Evolutionary conservation across 2,113 vertebrate species (phyloP).

Genomic region (Vicugna pacos): DNA sequence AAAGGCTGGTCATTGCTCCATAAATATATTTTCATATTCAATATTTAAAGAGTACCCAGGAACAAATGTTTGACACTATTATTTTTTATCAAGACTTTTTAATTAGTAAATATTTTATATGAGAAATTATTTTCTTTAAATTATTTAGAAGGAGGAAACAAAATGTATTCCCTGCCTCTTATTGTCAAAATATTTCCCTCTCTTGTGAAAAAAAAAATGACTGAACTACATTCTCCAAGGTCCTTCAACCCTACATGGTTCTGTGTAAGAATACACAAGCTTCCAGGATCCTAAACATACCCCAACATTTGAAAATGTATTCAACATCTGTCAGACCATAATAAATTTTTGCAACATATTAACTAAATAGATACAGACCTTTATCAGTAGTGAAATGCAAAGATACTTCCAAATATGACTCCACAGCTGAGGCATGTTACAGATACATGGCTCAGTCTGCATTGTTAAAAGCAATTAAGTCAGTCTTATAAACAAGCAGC

Average conservation of each 20-base stretch:
- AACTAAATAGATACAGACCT: constrained; percentile 28
- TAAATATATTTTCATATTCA: not conserved
- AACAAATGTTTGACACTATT: not conserved
- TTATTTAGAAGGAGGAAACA: not conserved
- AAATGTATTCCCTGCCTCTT: not conserved
- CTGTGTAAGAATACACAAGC: not conserved
- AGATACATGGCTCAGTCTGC: not conserved
- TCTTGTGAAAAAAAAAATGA: not conserved
- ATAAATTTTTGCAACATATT: constrained; percentile 27
- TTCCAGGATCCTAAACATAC: not conserved
- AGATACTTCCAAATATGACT: not conserved
- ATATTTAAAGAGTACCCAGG: not conserved
- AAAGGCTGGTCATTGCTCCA: not conserved
- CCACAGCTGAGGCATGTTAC: not conserved
- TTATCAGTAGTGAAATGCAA: not conserved
- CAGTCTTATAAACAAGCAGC: not conserved
- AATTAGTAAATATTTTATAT: not conserved
- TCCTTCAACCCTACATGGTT: not conserved
- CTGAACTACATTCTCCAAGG: not conserved
- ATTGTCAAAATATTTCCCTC: not conserved
- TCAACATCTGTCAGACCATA: constrained; percentile 59
- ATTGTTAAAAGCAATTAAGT: not conserved
- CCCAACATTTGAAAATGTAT: constrained; percentile 34
- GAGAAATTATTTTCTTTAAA: not conserved
- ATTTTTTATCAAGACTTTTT: not conserved